These are phyloP conservation scores for Anarsia innoxiella DNA, from an alignment of 2,888 invertebrate species.

Conservation along the genomic window DNA sequence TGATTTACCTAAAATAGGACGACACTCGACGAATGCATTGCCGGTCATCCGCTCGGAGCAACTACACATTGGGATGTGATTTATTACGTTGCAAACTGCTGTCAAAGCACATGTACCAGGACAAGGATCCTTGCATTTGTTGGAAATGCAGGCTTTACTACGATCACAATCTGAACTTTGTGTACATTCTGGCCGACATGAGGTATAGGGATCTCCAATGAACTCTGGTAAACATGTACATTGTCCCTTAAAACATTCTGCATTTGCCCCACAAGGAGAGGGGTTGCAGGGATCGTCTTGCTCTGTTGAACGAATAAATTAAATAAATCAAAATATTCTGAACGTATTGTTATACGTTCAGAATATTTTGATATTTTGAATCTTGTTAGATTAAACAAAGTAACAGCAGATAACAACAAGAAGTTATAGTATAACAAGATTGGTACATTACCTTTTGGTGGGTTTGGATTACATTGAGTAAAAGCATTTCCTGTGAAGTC, in stretches of 20 bases:
- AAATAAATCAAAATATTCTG: neutral
- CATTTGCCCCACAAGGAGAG: conserved; percentile 82
- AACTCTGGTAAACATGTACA: conserved; percentile 84
- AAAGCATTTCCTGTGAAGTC: conserved; percentile 79
- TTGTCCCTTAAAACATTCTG: conserved; percentile 79
- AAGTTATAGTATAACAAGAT: too few relatives aligned
- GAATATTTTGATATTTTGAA: too few relatives aligned
- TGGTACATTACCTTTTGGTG: conserved; percentile 43
- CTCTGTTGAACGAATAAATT: conserved; percentile 31
- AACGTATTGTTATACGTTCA: too few relatives aligned
- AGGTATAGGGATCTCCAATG: conserved; percentile 84
- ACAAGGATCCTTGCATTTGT: conserved; percentile 87
- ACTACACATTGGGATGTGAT: conserved; percentile 76
- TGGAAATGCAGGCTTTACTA: conserved; percentile 80
- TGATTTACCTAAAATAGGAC: conserved; percentile 64
- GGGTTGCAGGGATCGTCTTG: conserved; percentile 78
- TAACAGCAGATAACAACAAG: too few relatives aligned
- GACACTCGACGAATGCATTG: conserved; percentile 80
- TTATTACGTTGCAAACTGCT: conserved; percentile 82
- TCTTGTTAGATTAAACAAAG: conserved; percentile 2
- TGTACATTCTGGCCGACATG: conserved; percentile 87
- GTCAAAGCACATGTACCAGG: conserved; percentile 84
- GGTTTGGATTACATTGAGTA: conserved; percentile 59
- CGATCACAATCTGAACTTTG: conserved; percentile 83
- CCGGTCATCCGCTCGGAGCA: conserved; percentile 79